phyloP scores from a whole-genome alignment of 2,888 invertebrate genomes.

The Amorpha juglandis region DNA sequence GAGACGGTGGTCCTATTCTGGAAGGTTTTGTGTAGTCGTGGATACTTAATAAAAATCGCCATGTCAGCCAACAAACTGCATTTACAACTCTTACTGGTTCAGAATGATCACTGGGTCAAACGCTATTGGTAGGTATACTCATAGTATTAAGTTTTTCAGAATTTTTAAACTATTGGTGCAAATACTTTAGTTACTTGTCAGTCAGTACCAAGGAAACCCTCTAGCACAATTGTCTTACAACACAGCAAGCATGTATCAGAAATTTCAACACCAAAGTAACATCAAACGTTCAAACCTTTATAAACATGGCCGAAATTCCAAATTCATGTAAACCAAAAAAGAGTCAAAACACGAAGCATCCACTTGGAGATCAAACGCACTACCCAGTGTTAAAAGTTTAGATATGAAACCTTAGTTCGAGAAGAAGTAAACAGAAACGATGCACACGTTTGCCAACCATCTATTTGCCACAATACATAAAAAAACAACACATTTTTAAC shows the following conservation, averaged over 20 bases:
- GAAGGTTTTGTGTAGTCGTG: too few relatives aligned
- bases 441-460: background rate
- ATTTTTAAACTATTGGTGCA: too few relatives aligned
- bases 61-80: too few relatives aligned
- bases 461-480: too few relatives aligned
- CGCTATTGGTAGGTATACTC: too few relatives aligned
- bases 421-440: slow-evolving; percentile 12
- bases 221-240: background rate
- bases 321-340: background rate
- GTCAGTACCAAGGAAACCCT: background rate
- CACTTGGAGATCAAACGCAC: slow-evolving; percentile 32
- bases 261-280: background rate
- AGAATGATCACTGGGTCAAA: too few relatives aligned
- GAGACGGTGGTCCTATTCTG: too few relatives aligned
- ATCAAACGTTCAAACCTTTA: background rate
- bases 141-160: too few relatives aligned
- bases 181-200: background rate
- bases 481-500: too few relatives aligned
- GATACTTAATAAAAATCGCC: too few relatives aligned
- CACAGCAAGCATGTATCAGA: background rate
- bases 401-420: slow-evolving; percentile 28
- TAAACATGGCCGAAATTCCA: background rate
- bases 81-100: too few relatives aligned
- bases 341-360: background rate
- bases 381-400: slow-evolving; percentile 31